A percentile compares a stretch with the other conserved stretches of the same genome.
Evolutionary conservation across 2,888 invertebrate genomes (phyloP).

Genomic region (Cheilosia variabilis): DNA sequence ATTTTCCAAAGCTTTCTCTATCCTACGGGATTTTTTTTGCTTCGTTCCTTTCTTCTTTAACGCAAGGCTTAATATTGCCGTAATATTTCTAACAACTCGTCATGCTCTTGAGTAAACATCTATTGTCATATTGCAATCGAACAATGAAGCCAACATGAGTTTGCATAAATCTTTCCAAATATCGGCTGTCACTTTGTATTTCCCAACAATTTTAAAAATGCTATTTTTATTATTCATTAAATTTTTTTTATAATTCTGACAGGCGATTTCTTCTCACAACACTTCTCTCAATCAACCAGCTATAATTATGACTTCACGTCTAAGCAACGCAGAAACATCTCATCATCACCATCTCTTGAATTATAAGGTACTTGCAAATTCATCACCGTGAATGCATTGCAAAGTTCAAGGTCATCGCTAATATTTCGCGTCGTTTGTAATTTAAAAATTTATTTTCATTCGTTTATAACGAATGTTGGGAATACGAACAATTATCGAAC

Average conservation of each 20-base stretch:
- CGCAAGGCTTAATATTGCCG: no score
- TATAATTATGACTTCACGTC: slow-evolving; percentile 1
- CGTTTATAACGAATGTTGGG: slow-evolving; percentile 23
- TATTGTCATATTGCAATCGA: no score
- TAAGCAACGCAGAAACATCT: slow-evolving; percentile 3
- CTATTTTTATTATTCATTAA: not conserved
- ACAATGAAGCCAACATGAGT: not conserved
- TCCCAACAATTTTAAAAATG: not conserved
- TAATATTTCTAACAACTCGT: no score
- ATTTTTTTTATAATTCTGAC: not conserved
- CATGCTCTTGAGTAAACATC: no score
- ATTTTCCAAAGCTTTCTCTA: no score
- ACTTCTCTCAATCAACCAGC: slow-evolving; percentile 10
- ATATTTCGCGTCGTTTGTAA: slow-evolving; percentile 13
- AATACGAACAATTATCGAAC: slow-evolving; percentile 36
- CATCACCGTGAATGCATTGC: slow-evolving; percentile 50
- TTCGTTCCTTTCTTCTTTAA: no score
- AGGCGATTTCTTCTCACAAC: not conserved
- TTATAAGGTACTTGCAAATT: slow-evolving; percentile 26
- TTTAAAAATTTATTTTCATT: slow-evolving; percentile 9
- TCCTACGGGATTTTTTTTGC: no score
- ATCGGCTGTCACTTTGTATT: not conserved
- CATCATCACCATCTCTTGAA: slow-evolving; percentile 2
- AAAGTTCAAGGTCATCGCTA: slow-evolving; percentile 62
- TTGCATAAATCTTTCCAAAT: not conserved